Evolutionary conservation across 2,797 vertebrate genomes (phyloP), one percentile per base, ranked within the genome.

Genomic region (Parotocinclus haroldoi): DNA sequence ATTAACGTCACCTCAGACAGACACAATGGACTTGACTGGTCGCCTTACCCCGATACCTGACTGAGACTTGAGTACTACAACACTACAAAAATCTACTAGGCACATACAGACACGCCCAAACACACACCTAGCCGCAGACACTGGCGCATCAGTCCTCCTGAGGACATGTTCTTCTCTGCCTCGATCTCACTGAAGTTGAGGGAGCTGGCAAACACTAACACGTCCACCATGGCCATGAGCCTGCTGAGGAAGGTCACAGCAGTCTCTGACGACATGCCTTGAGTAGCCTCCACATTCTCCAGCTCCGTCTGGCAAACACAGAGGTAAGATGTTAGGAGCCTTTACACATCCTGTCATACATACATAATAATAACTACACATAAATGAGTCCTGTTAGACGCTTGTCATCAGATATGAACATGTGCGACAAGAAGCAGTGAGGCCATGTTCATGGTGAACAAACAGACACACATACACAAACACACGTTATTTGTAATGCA

Each of bases 151-250:
- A 99, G 86, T 53, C 97, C 96, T 58, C 97, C 97, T 7, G 96
- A 95, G 66, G 96, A 98, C 97, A 99, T 99, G 86, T 99, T 99
- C 86, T 99, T 99, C 83, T 99, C 97, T 9, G 96, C 96, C 87
- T 99, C 97, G 36, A 99, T 98, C 83, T 99, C 96, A 75, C 95
- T 97, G 83, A 99, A 99, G 90, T 99, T 99, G 73, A 99, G 92
- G 65, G 97, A 98, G 63, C 96, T 98, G 69, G 96, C 96, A 79
- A 99, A 98, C 19, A 99, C 97, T 75, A 99, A 82, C 14, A 98
- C 96, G 68, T 99, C 96, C 60, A 99, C 96, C 95, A 99, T 93
- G 11, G 95, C 94, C 95, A 99, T 98, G 81, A 99, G 91, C 39
- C 96, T 92, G 77, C 93, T 95, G 78, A 99, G 92, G 83, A 99